Evolutionary conservation across 2,888 invertebrate genomes (phyloP).

Genomic region (Caradrina kadenii): DNA sequence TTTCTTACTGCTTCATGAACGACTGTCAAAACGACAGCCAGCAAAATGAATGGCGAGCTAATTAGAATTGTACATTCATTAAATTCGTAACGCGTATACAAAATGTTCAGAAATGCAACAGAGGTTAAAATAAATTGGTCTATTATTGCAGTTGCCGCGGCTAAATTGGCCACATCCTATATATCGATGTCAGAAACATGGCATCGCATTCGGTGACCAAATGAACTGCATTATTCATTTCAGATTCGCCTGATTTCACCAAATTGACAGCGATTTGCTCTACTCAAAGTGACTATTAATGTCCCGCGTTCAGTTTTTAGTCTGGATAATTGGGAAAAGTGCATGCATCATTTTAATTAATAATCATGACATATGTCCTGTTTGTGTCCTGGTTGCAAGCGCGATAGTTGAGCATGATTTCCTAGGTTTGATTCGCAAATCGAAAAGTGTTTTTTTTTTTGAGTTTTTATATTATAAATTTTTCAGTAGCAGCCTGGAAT

Average conservation of each 20-base stretch:
- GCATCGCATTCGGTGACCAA: slow-evolving; percentile 63
- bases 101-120: slow-evolving; percentile 54
- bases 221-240: slow-evolving; percentile 71
- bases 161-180: slow-evolving; percentile 68
- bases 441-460: no score
- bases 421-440: background rate
- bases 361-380: background rate
- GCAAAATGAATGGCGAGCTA: slow-evolving; percentile 37
- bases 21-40: slow-evolving; percentile 30
- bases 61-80: slow-evolving; percentile 57
- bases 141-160: slow-evolving; percentile 60
- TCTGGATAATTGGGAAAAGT: slow-evolving; percentile 5
- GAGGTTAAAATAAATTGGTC: slow-evolving; percentile 65
- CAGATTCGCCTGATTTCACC: slow-evolving; percentile 59
- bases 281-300: slow-evolving; percentile 37
- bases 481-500: no score
- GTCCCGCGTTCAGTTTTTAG: slow-evolving; percentile 24
- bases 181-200: slow-evolving; percentile 67
- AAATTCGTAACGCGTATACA: slow-evolving; percentile 43
- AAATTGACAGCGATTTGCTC: slow-evolving; percentile 58
- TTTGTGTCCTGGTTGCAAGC: background rate
- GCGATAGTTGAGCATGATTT: background rate
- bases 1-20: slow-evolving; percentile 31
- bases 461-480: no score
- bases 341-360: slow-evolving; percentile 13